Percentiles rank a stretch among this genome's conserved stretches.
These are phyloP conservation scores for Argyrosomus regius DNA, from an alignment of 2,797 vertebrate genomes.

Conservation along the genomic window DNA sequence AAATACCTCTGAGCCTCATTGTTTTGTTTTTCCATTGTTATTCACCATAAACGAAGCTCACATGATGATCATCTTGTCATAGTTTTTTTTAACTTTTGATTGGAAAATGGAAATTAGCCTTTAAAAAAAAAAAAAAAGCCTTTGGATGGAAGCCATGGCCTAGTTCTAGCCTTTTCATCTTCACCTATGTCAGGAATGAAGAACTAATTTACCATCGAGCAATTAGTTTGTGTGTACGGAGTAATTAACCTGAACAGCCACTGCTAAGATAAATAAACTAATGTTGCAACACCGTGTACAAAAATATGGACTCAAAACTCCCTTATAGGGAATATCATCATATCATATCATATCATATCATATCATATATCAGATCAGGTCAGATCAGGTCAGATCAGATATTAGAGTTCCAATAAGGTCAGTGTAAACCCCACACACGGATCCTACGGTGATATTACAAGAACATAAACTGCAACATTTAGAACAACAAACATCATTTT, in stretches of 20 bases:
- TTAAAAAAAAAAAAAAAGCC: background rate
- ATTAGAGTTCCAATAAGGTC: background rate
- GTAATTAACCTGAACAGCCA: background rate
- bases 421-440: background rate
- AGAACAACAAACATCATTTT: background rate
- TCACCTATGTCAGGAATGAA: background rate
- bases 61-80: background rate
- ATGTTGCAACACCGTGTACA: accelerated
- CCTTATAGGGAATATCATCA: background rate
- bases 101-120: background rate
- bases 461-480: background rate
- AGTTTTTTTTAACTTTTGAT: background rate
- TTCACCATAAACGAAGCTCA: background rate
- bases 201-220: background rate
- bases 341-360: too few relatives aligned
- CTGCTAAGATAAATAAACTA: too few relatives aligned
- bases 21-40: background rate
- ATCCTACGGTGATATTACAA: background rate
- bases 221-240: background rate
- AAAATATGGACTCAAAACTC: background rate
- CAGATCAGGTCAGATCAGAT: background rate
- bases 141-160: constrained; percentile 28
- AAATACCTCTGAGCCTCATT: background rate
- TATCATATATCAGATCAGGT: too few relatives aligned
- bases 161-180: background rate